Evolutionary conservation across 2,797 vertebrate species (phyloP), one percentile per base, ranked within the genome.

Genomic region (Lepus oiostolus): DNA sequence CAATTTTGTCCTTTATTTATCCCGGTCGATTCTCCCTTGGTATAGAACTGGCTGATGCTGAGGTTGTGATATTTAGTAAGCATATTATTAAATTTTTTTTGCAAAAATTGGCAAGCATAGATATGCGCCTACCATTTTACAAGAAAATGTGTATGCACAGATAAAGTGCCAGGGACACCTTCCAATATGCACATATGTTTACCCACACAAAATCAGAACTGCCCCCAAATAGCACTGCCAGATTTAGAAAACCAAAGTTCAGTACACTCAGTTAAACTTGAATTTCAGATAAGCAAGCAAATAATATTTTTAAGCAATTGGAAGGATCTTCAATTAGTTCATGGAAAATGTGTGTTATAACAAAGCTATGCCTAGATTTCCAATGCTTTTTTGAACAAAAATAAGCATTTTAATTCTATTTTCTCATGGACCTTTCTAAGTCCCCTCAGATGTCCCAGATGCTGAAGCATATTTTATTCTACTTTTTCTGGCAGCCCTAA

Each of bases 181-280:
- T 74, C 35, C 28, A 42, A 52, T 10, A 17, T 13, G n/a, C 7
- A 35, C 21, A 63, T 5, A 19, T 21, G 42, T 42, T 42, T 42
- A 42, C 42, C 42, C 42, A 42, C 42, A 42, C 42, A 42, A 42
- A 42, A 42, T 42, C 42, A 42, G 42, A 42, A 42, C 42, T 11
- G 19, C 11, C 7, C 21, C 30, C 21, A 58, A 80, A 22, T 32
- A 19, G 68, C 11, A 10, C n/a, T 58, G 26, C 8, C 62, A 67
- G 47, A 75, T 54, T 76, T 75, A 75, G 80, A n/a, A 91, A 91
- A 54, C 54, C 52, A 83, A 65, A 67, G 24, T 74, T 75, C n/a
- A 91, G 83, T n/a, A 84, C 13, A n/a, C 21, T 54, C 19, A 1
- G 21, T 63, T 92, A 92, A 87, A 74, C 28, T 72, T 63, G 26